These are phyloP conservation scores for Strix uralensis DNA, from an alignment of 2,113 vertebrate genomes.

Conservation along the genomic window DNA sequence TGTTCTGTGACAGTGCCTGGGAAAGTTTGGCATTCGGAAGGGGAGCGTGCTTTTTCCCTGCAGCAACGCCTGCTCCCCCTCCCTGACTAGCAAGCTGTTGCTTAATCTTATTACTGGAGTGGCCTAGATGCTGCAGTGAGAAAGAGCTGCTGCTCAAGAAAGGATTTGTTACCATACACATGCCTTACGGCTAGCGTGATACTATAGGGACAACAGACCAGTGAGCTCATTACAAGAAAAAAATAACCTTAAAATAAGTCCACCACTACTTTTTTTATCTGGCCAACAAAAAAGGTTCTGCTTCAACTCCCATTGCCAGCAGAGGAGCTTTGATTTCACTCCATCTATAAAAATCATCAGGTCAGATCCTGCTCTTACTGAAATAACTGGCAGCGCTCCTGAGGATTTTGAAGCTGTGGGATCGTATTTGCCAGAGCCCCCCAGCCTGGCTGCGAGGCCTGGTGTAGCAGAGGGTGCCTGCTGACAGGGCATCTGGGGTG, in stretches of 20 bases:
- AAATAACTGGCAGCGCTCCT: not conserved
- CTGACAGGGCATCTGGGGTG: not conserved
- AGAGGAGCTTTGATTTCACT: not conserved
- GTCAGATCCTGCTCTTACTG: not conserved
- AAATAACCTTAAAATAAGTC: not conserved
- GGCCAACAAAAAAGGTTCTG: not conserved
- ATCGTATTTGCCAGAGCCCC: not conserved
- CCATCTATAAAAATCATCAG: not conserved
- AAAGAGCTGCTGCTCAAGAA: not conserved
- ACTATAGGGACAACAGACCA: not conserved
- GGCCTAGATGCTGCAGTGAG: not conserved
- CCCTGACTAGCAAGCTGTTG: not conserved
- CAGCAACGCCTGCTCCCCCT: not conserved
- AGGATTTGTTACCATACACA: not conserved
- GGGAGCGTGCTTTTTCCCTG: not conserved
- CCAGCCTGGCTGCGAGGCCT: not conserved
- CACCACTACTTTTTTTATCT: not conserved
- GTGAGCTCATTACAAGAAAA: not conserved
- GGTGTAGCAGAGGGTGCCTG: not conserved
- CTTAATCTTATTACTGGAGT: not conserved
- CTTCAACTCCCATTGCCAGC: not conserved
- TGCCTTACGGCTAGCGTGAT: rapidly evolving
- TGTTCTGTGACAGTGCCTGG: not conserved
- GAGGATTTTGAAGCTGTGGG: not conserved
- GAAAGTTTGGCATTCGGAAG: not conserved